Conservation (phyloP, 92 coral and sea anemone species). For the Metridium senile region DNA sequence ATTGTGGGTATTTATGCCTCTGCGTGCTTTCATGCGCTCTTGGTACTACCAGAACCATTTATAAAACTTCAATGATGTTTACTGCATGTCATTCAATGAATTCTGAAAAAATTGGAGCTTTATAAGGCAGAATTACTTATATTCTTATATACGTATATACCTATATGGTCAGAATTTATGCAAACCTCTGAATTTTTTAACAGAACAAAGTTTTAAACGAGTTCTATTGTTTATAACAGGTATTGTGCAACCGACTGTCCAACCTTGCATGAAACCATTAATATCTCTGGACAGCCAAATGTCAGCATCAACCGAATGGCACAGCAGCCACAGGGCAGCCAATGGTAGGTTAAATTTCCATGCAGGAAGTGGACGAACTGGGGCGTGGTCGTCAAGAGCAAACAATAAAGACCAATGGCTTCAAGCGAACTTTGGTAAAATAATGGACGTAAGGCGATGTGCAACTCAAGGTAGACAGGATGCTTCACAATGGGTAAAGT, state of each 20-base stretch:
- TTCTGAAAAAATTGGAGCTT: no score
- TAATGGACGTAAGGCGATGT: slow-evolving; percentile 1
- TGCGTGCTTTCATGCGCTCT: no score
- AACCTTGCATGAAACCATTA: not conserved
- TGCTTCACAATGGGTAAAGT: slow-evolving; percentile 17
- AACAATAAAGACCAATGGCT: slow-evolving; percentile 22
- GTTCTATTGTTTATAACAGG: no score
- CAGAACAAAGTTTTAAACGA: no score
- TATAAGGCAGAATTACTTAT: no score
- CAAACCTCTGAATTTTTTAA: no score
- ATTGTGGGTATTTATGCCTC: no score
- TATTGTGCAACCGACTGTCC: slow-evolving; percentile 2
- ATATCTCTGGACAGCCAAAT: slow-evolving; percentile 2
- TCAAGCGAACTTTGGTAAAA: slow-evolving; percentile 4
- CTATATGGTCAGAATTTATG: no score
- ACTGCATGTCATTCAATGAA: no score
- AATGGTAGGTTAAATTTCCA: slow-evolving; percentile 24
- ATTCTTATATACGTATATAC: no score
- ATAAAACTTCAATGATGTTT: no score
- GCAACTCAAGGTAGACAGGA: slow-evolving; percentile 33
- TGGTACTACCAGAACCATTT: no score
- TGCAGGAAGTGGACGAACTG: slow-evolving; percentile 24
- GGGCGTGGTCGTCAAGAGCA: slow-evolving; percentile 19
- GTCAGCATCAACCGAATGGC: slow-evolving; percentile 26
- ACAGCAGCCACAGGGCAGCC: slow-evolving; percentile 23